phyloP scores from a whole-genome alignment of 2,888 invertebrate species.

The Gari tellinella region DNA sequence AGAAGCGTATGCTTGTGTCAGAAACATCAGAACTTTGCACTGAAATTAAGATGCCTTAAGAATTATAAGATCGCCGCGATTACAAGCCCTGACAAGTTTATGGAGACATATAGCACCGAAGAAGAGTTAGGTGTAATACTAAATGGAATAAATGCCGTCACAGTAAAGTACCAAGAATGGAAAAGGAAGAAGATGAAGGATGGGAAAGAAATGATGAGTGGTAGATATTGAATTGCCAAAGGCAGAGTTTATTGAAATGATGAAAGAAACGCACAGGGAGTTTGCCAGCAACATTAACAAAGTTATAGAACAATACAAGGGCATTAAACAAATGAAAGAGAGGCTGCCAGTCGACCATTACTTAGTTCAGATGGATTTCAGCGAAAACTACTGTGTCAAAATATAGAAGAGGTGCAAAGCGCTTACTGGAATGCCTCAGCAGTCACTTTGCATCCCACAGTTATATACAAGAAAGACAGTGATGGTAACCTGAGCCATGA shows the following conservation, averaged over 20 bases:
- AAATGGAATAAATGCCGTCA: constrained; percentile 4
- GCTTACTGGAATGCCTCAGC: constrained; percentile 19
- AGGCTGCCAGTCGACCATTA: constrained; percentile 27
- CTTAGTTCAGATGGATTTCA: too few relatives aligned
- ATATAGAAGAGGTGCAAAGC: constrained; percentile 24
- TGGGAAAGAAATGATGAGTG: constrained; percentile 49
- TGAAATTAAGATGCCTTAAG: too few relatives aligned
- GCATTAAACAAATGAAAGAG: constrained; percentile 29
- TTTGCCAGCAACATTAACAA: constrained; percentile 32
- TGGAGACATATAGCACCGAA: too few relatives aligned
- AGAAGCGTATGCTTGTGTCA: too few relatives aligned
- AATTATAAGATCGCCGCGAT: too few relatives aligned
- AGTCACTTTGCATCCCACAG: constrained; percentile 38
- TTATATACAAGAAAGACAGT: constrained; percentile 21
- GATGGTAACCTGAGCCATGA: constrained; percentile 22
- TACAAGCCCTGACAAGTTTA: too few relatives aligned
- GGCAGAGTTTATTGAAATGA: constrained; percentile 78
- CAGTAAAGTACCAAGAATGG: constrained; percentile 45
- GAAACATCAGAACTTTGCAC: constrained; percentile 13
- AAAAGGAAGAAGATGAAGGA: constrained; percentile 34
- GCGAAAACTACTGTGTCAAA: constrained; percentile 16
- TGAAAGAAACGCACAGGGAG: constrained; percentile 77
- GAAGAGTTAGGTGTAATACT: constrained; percentile 14
- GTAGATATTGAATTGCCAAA: constrained; percentile 28
- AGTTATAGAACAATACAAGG: constrained; percentile 21